Base-by-base conservation (phyloP, 2,797 vertebrate genomes). In the Microcaecilia unicolor region DNA sequence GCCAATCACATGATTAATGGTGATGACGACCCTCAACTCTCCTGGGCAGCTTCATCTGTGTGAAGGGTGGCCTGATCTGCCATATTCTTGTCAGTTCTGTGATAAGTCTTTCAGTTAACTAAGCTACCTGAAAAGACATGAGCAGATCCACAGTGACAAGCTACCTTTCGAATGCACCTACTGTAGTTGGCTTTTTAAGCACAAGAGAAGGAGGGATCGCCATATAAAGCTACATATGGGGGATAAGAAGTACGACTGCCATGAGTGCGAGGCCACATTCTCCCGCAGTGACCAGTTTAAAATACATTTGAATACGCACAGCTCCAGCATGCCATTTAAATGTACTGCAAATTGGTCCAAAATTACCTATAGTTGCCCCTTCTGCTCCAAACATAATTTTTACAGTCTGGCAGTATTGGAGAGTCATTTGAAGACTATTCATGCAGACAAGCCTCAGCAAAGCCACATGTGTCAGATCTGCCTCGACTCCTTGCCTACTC, bases 131-230 rank as follows among this genome's bases (percentile, higher is more conserved):
- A 98, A 98, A 76, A 81, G 95, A 49, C 95, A 98, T 17, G 95
- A 98, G 74, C 95, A 98, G 87, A 98, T 98, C 72, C 95, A 98
- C 85, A 98, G 95, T n/a, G n/a, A n/a, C n/a, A n/a, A n/a, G n/a
- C n/a, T n/a, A n/a, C n/a, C n/a, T n/a, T n/a, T n/a, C n/a, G 97
- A 96, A 80, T 98, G 95, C 34, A 97, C 95, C 74, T 98, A 93
- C 81, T 98, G 95, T 86, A 97, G 94, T 78, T 90, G 95, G 25
- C 90, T 98, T 69, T 98, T 98, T 57, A 98, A 98, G 76, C 95
- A 98, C 79, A 98, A 98, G 81, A 81, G 95, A 62, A 98, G 95
- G 75, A 78, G 95, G 23, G 95, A 98, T 79, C 93, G 95, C 35
- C 95, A 98, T 31, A 90, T 98, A 71, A 98, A 98, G 60, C 92